phyloP scores from a whole-genome alignment of 2,797 vertebrate species.

The Alosa sapidissima region DNA sequence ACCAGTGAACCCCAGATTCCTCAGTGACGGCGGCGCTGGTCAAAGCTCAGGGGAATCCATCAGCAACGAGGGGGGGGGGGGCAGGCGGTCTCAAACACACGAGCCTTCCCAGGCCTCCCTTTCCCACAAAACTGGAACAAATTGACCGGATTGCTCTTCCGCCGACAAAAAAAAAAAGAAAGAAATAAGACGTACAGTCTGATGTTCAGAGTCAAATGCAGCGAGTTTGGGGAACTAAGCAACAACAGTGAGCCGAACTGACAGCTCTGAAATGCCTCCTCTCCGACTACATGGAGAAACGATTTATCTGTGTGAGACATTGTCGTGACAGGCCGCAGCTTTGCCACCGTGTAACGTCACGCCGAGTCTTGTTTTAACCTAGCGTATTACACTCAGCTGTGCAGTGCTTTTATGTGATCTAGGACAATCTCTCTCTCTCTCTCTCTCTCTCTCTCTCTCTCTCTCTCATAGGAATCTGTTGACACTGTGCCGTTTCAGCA shows the following conservation, averaged over 20 bases:
- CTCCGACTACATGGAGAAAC: not conserved
- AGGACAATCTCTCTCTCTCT: not conserved
- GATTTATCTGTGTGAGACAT: not conserved
- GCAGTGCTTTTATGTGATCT: not conserved
- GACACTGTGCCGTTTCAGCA: not conserved
- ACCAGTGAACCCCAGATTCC: not conserved
- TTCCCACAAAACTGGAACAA: conserved; percentile 26
- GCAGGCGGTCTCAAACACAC: not conserved
- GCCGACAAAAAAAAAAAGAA: not conserved
- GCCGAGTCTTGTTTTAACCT: not conserved
- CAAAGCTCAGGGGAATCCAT: not conserved
- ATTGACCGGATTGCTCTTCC: not conserved
- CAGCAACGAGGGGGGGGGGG: not conserved
- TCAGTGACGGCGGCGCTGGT: not conserved
- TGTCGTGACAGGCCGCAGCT: not conserved
- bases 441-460: not conserved
- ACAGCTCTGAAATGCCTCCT: not conserved
- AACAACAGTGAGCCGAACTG: not conserved
- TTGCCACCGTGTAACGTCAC: too few species aligned
- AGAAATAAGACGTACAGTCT: not conserved
- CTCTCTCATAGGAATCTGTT: not conserved
- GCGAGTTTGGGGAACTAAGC: not conserved
- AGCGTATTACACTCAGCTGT: not conserved
- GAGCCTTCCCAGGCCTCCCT: conserved; percentile 8
- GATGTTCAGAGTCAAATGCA: not conserved